Evolutionary conservation across 2,888 invertebrate species (phyloP), one percentile per base, ranked within the genome.

Genomic region (Drosophila prostipennis): DNA sequence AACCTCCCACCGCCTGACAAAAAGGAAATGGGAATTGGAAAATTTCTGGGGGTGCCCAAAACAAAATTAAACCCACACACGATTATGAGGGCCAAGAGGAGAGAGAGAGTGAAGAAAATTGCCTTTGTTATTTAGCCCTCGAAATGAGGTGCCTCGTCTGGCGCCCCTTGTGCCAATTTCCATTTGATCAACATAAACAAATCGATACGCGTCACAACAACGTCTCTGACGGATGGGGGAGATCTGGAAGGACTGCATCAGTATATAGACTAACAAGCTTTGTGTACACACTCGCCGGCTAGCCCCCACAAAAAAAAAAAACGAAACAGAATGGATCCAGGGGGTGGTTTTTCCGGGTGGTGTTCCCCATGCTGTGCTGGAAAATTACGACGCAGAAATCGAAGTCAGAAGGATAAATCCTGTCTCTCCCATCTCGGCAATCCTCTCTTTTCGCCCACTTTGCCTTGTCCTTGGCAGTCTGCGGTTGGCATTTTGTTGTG

Each of bases 191-290:
- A 87, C 82, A 87, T 86, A 86, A 89, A 86, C 89, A 86, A 82
- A 86, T 86, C 86, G 86, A 86, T 86, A 89, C 85, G 86, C 85
- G 78, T 85, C 87, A 85, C 81, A 88, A 84, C 84, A 86, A 80
- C 74, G 79, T 74, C 65, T 52, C 55, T 45, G 48, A 45, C 36
- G 54, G 26, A 55, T 16, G 49, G 36, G 52, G 48, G 70, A 13
- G 23, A 48, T 40, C 54, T 61, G 54, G 45, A 68, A 68, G 68
- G 65, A 64, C 63, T 57, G 57, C 70, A 56, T 54, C 42, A 49
- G 72, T 53, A 16, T 53, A 72, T 61, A 71, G 29, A 59, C 43
- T 46, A 48, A 68, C 59, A 36, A 60, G 61, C 72, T 60, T 56
- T 59, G 40, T 73, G 53, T 76, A 74, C 71, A 57, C 65, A 72